A percentile compares a stretch with the other conserved stretches of the same genome.
phyloP scores from a whole-genome alignment of 2,113 vertebrate species.

The Gallinago undulata region DNA sequence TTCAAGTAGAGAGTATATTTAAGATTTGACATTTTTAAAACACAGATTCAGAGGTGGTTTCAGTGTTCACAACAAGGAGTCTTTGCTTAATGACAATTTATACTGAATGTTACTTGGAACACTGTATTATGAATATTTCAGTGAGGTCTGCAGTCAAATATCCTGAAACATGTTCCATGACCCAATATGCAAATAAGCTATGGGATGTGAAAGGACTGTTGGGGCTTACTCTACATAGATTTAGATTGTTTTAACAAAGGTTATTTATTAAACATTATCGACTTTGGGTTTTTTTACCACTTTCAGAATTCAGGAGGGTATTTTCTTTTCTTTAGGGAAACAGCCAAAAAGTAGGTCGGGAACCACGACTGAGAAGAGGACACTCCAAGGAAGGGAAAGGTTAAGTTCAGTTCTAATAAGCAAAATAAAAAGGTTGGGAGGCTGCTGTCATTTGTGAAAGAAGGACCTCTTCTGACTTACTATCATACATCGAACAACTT shows the following conservation, averaged over 20 bases:
- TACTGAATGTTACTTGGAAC: neutral
- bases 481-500: neutral
- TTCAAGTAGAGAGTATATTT: neutral
- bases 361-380: neutral
- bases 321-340: slow-evolving; percentile 46
- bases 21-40: neutral
- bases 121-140: slow-evolving; percentile 26
- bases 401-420: slow-evolving; percentile 22
- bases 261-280: slow-evolving; percentile 65
- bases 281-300: slow-evolving; percentile 20
- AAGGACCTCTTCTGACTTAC: neutral
- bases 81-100: neutral
- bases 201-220: slow-evolving; percentile 32
- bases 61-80: neutral
- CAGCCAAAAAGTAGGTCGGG: slow-evolving; percentile 23
- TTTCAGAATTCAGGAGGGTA: slow-evolving; percentile 35
- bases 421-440: neutral
- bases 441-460: slow-evolving; percentile 7
- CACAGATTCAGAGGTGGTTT: neutral
- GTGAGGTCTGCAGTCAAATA: slow-evolving; percentile 41
- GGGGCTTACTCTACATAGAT: slow-evolving; percentile 56
- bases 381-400: slow-evolving; percentile 37
- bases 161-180: slow-evolving; percentile 45
- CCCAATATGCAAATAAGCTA: slow-evolving; percentile 65
- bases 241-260: slow-evolving; percentile 51